These are phyloP conservation scores for Brachirus orientalis DNA, from an alignment of 2,113 vertebrate genomes.

Conservation along the genomic window DNA sequence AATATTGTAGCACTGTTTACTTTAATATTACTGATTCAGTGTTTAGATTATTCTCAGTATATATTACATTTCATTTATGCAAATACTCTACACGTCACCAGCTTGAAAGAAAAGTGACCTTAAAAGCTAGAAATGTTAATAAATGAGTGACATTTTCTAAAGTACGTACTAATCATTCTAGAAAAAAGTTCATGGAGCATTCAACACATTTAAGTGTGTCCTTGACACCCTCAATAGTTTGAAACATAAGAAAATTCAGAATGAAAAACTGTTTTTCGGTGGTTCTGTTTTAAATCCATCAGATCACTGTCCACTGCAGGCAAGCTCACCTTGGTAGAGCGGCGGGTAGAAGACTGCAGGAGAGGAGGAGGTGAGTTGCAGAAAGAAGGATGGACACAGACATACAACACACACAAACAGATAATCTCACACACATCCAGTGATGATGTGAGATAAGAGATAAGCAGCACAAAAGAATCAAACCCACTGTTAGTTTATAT, in stretches of 20 bases:
- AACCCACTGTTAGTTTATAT: slow-evolving; percentile 45
- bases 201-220: neutral
- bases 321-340: slow-evolving; percentile 88
- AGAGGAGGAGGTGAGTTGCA: slow-evolving; percentile 69
- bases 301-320: slow-evolving; percentile 30
- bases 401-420: slow-evolving; percentile 43
- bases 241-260: slow-evolving; percentile 4
- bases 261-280: slow-evolving; percentile 5
- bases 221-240: neutral
- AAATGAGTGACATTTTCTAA: neutral
- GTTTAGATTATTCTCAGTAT: too few species aligned
- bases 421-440: slow-evolving; percentile 26
- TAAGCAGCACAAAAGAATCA: slow-evolving; percentile 57
- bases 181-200: neutral
- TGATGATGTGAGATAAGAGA: slow-evolving; percentile 51
- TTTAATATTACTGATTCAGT: too few species aligned
- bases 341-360: slow-evolving; percentile 88
- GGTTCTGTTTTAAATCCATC: slow-evolving; percentile 20
- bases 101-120: too few species aligned
- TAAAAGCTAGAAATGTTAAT: too few species aligned
- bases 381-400: slow-evolving; percentile 28
- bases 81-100: too few species aligned
- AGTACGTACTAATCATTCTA: neutral
- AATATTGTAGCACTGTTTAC: neutral
- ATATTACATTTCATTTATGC: too few species aligned